Conservation (phyloP, 1,140 invertebrate genomes). For the Zaprionus ornatus region DNA sequence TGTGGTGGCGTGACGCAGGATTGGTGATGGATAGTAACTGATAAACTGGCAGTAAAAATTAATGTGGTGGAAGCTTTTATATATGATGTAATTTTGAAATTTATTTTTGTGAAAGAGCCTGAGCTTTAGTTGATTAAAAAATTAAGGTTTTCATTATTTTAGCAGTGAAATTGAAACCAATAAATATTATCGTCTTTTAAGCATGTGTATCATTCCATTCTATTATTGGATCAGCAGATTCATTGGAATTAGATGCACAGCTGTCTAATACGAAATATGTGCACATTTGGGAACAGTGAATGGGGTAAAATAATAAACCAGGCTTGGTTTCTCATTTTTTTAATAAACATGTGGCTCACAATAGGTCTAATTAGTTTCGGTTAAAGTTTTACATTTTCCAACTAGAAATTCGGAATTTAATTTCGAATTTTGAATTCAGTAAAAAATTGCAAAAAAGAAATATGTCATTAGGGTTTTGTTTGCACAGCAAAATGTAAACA, state of each 20-base stretch:
- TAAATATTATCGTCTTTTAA: conserved; percentile 25
- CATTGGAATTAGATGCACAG: background rate
- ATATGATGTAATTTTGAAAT: conserved; percentile 29
- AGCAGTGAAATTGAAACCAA: conserved; percentile 31
- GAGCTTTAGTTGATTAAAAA: conserved; percentile 37
- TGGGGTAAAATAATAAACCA: background rate
- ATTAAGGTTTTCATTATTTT: conserved; percentile 39
- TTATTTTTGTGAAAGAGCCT: conserved; percentile 21
- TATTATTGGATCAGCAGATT: background rate
- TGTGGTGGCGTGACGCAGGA: conserved; percentile 12
- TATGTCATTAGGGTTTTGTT: no score
- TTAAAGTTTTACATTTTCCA: no score
- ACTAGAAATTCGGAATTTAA: no score
- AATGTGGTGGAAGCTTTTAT: conserved; percentile 9
- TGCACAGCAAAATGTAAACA: no score
- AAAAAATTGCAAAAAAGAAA: no score
- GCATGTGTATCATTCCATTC: background rate
- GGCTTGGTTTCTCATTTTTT: background rate
- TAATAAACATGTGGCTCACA: background rate
- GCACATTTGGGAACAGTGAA: background rate
- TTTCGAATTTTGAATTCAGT: no score
- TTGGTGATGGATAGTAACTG: background rate
- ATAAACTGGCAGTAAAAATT: conserved; percentile 29
- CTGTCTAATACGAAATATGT: background rate
- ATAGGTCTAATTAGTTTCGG: background rate